Conservation (phyloP, 2,113 vertebrate species). For the rat (Rattus norvegicus) region DNA sequence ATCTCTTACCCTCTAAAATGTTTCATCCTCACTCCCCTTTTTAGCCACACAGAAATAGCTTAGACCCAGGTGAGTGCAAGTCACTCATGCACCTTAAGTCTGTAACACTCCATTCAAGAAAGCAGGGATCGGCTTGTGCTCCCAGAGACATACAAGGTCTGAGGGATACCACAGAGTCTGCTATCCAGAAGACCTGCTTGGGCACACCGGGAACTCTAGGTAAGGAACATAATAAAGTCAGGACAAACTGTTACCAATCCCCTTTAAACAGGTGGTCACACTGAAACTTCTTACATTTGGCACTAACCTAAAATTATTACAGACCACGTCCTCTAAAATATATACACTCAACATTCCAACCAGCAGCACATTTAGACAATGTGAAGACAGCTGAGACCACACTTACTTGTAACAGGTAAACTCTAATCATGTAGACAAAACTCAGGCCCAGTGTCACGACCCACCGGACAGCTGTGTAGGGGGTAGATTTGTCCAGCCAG, state of each 20-base stretch:
- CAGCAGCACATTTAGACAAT: accelerated
- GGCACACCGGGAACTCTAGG: not conserved
- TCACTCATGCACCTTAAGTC: accelerated
- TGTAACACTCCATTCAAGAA: not conserved
- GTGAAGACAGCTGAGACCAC: accelerated
- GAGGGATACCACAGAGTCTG: not conserved
- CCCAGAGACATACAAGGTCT: not conserved
- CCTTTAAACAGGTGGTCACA: not conserved
- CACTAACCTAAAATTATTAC: not conserved
- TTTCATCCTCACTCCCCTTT: not conserved
- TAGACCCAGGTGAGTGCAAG: not conserved
- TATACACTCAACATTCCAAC: not conserved
- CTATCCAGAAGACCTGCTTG: not conserved
- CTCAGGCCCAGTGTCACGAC: slow-evolving; percentile 93
- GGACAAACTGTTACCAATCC: accelerated
- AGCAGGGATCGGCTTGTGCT: not conserved
- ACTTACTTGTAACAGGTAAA: slow-evolving; percentile 97
- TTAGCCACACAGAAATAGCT: accelerated
- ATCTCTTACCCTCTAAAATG: not conserved
- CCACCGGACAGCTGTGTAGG: slow-evolving; percentile 95
- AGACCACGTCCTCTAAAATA: not conserved
- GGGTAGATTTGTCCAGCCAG: slow-evolving; percentile 99
- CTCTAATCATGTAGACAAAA: slow-evolving; percentile 97
- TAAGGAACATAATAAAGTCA: not conserved
- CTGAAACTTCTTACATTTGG: not conserved